Base-by-base conservation (phyloP, 2,113 vertebrate genomes). In the Gasterosteus nipponicus region DNA sequence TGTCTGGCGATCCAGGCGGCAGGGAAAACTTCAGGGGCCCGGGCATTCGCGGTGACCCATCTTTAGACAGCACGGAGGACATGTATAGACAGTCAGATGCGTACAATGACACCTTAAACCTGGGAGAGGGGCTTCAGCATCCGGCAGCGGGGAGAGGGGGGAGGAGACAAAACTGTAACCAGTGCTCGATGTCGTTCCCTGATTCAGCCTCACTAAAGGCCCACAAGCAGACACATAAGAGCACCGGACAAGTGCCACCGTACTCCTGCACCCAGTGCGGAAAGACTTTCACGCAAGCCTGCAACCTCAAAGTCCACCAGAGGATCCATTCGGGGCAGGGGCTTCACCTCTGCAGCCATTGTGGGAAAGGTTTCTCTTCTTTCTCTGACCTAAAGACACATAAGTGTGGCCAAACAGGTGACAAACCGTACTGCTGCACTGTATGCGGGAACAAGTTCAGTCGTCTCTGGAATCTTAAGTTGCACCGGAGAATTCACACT, bases 281-380 rank as follows among this genome's bases (percentile, higher is more conserved):
- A n/a, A 94, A 93, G 68, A 90, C 82, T 10, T 94, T 93, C 51
- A 89, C 91, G 58, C 95, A 94, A 75, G 91, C 91, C 15, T 93
- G 93, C 81, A 93, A 91, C 72, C 90, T 95, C 41, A 94, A 93
- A 73, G 91, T 92, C n/a, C 94, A 94, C 72, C 94, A 93, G 77
- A 89, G 92, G 41, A 90, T 92, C 47, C 95, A 96, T 90, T 91
- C 93, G 0, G 93, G 92, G 6, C 93, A 96, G 49, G 95, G 93
- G 9, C 94, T 95, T 0, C 95, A 96, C 81, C 86, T 92, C 65
- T 96, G 96, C 73, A 93, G 92, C 62, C 93, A 95, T 33, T 96
- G 96, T 2, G 95, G 95, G 1, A 95, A 94, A 78, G 84, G 93
- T 54, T 96, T 95, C 84, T 84, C 93, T 0, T 93, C 93, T 26